These are phyloP conservation scores for Planococcus citri DNA, from an alignment of 1,140 invertebrate genomes.

Conservation along the genomic window DNA sequence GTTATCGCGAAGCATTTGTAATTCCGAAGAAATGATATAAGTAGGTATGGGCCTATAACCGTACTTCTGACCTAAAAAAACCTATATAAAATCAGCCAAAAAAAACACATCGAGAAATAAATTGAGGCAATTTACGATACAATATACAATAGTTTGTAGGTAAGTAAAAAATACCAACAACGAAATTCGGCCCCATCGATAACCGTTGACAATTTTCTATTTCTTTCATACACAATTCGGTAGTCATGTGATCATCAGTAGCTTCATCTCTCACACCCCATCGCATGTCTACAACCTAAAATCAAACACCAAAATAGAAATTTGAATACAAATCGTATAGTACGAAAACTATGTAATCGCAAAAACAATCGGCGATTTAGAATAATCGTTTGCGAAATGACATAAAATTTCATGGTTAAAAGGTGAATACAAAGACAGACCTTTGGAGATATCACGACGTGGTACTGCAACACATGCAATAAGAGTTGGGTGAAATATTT, in stretches of 20 bases:
- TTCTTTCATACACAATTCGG: constrained; percentile 93
- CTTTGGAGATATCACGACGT: not conserved
- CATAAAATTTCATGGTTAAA: not conserved
- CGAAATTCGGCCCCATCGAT: constrained; percentile 97
- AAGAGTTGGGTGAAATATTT: too few species aligned
- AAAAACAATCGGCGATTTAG: not conserved
- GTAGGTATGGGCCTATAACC: constrained; percentile 95
- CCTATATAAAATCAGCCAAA: too few species aligned
- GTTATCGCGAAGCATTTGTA: constrained; percentile 75
- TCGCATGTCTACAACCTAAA: constrained; percentile 92
- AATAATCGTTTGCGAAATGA: not conserved
- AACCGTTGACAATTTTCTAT: constrained; percentile 93
- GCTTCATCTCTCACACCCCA: constrained; percentile 95
- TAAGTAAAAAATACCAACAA: constrained; percentile 41
- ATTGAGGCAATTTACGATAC: too few species aligned
- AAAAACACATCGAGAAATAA: too few species aligned
- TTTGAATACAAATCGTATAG: not conserved
- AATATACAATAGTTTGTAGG: too few species aligned
- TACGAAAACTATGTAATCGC: too few species aligned
- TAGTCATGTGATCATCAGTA: constrained; percentile 98
- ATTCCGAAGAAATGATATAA: constrained; percentile 81
- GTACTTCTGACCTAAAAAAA: constrained; percentile 95
- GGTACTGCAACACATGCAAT: not conserved
- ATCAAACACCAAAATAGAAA: not conserved
- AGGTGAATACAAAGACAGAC: not conserved